Evolutionary conservation across 1,140 invertebrate genomes (phyloP).

Genomic region (Apis cerana): DNA sequence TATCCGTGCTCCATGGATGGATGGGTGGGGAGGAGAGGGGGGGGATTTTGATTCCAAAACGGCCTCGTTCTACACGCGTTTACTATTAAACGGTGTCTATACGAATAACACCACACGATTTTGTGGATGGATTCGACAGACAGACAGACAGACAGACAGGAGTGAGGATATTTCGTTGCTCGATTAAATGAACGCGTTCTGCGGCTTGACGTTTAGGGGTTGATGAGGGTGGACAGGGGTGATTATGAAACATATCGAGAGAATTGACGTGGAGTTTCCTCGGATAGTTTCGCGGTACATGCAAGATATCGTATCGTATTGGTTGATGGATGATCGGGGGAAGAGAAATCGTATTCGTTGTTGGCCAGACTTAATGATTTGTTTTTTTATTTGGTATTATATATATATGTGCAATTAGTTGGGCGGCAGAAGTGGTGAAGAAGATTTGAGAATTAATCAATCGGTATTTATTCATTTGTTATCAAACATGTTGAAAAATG

Average conservation of each 20-base stretch:
- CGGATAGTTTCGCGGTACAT: not conserved
- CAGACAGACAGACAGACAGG: not conserved
- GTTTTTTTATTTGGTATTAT: too few relatives aligned
- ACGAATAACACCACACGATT: not conserved
- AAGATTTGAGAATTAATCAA: too few relatives aligned
- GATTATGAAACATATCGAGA: not conserved
- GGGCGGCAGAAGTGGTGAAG: too few relatives aligned
- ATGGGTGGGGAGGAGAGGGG: not conserved
- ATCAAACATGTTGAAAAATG: too few relatives aligned
- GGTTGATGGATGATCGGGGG: not conserved
- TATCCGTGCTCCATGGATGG: slow-evolving; percentile 24
- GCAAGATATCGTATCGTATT: not conserved
- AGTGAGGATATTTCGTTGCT: not conserved
- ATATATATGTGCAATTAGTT: too few relatives aligned
- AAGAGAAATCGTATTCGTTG: too few relatives aligned
- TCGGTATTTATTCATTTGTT: too few relatives aligned
- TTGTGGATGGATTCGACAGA: not conserved
- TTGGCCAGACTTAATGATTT: too few relatives aligned
- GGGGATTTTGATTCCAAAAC: not conserved
- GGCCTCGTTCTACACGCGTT: slow-evolving; percentile 27
- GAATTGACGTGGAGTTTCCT: not conserved
- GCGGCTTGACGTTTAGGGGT: slow-evolving; percentile 24
- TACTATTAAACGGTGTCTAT: not conserved
- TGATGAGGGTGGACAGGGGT: too few relatives aligned
- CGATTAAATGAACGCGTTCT: not conserved